These are phyloP conservation scores for Steinernema hermaphroditum DNA, from an alignment of 2,888 invertebrate genomes.

Conservation along the genomic window DNA sequence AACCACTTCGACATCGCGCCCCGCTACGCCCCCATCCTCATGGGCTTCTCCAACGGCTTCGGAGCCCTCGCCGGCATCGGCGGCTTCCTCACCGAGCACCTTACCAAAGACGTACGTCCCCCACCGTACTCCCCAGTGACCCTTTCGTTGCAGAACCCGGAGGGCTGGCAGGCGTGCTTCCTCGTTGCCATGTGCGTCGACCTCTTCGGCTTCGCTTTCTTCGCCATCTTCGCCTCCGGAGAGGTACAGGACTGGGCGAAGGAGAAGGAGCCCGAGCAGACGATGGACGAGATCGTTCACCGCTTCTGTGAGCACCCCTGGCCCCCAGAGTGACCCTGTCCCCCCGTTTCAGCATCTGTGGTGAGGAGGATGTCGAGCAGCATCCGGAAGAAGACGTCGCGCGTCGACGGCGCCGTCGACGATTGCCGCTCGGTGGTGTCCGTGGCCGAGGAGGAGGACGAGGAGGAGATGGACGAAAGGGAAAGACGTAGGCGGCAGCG, in stretches of 20 bases:
- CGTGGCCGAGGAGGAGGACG: conserved; percentile 23
- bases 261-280: conserved; percentile 49
- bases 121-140: no score
- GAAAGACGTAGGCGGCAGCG: neutral
- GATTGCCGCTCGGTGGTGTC: conserved; percentile 12
- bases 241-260: conserved; percentile 76
- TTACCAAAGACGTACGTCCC: conserved; percentile 67
- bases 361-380: conserved; percentile 8
- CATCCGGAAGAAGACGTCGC: neutral
- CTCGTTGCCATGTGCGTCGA: conserved; percentile 91
- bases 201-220: conserved; percentile 89
- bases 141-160: conserved; percentile 37
- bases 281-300: conserved; percentile 47
- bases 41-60: conserved; percentile 97
- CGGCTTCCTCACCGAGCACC: conserved; percentile 84
- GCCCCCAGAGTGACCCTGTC: no score
- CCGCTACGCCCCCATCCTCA: conserved; percentile 91
- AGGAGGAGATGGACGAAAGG: conserved; percentile 15
- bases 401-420: neutral
- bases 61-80: conserved; percentile 94
- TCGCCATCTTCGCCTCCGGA: conserved; percentile 92
- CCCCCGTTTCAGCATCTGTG: neutral
- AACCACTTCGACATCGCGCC: conserved; percentile 97
- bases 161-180: conserved; percentile 86
- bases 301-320: conserved; percentile 14